Percentiles rank a stretch among this genome's conserved stretches.
phyloP scores from a whole-genome alignment of 1,140 invertebrate species.

The Geopemphigus sp. region DNA sequence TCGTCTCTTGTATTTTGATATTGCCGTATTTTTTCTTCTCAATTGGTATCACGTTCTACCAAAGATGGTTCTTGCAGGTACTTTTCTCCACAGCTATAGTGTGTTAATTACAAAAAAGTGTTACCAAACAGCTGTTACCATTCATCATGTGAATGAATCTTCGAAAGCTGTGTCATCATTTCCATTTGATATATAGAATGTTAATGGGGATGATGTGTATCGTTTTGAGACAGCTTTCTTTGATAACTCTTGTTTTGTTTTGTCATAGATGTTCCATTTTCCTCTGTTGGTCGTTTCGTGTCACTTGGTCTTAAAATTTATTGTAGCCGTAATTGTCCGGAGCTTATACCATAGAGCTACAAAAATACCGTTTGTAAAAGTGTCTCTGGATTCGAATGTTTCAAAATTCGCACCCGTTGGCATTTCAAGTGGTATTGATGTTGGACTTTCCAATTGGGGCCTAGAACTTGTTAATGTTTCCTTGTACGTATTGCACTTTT shows the following conservation, averaged over 20 bases:
- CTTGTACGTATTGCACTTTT: slow-evolving; percentile 65
- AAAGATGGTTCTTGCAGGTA: slow-evolving; percentile 87
- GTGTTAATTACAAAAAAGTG: too few relatives aligned
- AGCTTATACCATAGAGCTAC: slow-evolving; percentile 63
- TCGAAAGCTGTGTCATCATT: slow-evolving; percentile 38
- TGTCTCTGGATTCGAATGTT: slow-evolving; percentile 68
- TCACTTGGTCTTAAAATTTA: slow-evolving; percentile 81
- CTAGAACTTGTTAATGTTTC: slow-evolving; percentile 89
- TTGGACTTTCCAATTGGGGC: slow-evolving; percentile 96
- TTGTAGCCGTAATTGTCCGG: slow-evolving; percentile 69
- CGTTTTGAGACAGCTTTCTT: neutral
- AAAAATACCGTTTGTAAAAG: slow-evolving; percentile 62
- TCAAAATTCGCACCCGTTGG: slow-evolving; percentile 73
- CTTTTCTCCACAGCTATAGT: too few relatives aligned
- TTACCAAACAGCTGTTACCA: slow-evolving; percentile 52
- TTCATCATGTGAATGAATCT: slow-evolving; percentile 22
- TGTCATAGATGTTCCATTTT: slow-evolving; percentile 73
- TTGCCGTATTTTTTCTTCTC: slow-evolving; percentile 84
- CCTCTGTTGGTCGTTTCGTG: slow-evolving; percentile 80
- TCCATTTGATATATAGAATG: too few relatives aligned
- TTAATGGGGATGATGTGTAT: neutral
- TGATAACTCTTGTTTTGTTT: slow-evolving; percentile 51
- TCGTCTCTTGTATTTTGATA: slow-evolving; percentile 61
- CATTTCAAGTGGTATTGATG: slow-evolving; percentile 89
- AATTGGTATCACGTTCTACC: slow-evolving; percentile 94